A percentile compares a stretch with the other conserved stretches of the same genome.
Conservation (phyloP, 2,888 invertebrate species). For the Fragum whitleyi region DNA sequence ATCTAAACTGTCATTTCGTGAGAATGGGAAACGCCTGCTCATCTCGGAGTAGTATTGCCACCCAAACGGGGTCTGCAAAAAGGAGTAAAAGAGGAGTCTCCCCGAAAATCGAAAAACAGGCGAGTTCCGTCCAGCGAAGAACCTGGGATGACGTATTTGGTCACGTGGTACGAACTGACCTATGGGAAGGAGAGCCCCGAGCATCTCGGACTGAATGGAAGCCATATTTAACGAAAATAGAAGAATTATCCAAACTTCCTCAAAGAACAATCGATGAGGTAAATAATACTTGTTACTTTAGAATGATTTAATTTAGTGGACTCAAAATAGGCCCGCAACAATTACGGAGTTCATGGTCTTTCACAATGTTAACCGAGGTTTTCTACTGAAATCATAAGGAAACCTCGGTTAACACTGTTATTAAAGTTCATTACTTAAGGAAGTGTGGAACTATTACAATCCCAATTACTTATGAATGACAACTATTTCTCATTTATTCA, state of each 20-base stretch:
- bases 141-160: slow-evolving; percentile 26
- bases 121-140: neutral
- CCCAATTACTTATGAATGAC: too few species aligned
- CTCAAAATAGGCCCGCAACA: too few species aligned
- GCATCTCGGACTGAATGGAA: slow-evolving; percentile 6
- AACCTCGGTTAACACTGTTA: too few species aligned
- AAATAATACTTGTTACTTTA: too few species aligned
- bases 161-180: slow-evolving; percentile 22
- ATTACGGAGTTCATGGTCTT: too few species aligned
- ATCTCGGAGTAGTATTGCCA: slow-evolving; percentile 8
- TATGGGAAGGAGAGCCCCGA: slow-evolving; percentile 1
- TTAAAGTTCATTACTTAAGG: too few species aligned
- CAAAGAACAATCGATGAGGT: slow-evolving; percentile 3
- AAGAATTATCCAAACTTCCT: slow-evolving; percentile 9
- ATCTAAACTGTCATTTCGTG: too few species aligned
- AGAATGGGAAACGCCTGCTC: slow-evolving; percentile 12
- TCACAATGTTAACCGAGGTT: too few species aligned
- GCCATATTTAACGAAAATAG: slow-evolving; percentile 3
- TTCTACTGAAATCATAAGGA: too few species aligned
- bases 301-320: too few species aligned
- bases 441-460: too few species aligned
- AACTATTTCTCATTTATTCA: too few species aligned
- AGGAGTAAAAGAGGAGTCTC: neutral
- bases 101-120: neutral
- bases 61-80: slow-evolving; percentile 5